Percentiles rank a stretch among this genome's conserved stretches.
Evolutionary conservation across 2,797 vertebrate species (phyloP).

Genomic region (Microchirus variegatus): DNA sequence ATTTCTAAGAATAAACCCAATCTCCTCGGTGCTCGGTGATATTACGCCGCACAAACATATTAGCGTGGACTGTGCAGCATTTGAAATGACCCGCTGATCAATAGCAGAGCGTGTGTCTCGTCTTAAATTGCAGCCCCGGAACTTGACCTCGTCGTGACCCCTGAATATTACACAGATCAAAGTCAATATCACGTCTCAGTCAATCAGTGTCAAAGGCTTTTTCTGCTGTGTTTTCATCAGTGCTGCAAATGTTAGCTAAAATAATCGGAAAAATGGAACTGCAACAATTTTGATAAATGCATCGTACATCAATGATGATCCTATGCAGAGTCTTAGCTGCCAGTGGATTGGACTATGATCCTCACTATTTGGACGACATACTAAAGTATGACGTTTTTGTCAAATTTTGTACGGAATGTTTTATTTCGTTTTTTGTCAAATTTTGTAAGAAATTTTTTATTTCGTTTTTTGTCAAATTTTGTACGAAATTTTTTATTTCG

Average conservation of each 20-base stretch:
- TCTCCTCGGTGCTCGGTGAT: slow-evolving; percentile 27
- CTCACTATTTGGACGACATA: too few relatives aligned
- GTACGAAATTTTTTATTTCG: too few relatives aligned
- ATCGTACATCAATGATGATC: too few relatives aligned
- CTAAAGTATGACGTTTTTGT: too few relatives aligned
- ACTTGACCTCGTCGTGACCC: slow-evolving; percentile 13
- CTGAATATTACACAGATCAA: slow-evolving; percentile 14
- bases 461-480: too few relatives aligned
- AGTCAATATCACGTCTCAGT: slow-evolving; percentile 13
- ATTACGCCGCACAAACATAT: slow-evolving; percentile 23
- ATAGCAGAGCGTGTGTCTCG: slow-evolving; percentile 12
- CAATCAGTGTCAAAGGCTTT: neutral
- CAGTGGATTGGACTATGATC: too few relatives aligned
- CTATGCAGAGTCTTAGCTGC: neutral
- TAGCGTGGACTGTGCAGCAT: slow-evolving; percentile 10
- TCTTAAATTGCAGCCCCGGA: neutral
- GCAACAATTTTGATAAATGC: neutral
- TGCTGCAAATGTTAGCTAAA: neutral
- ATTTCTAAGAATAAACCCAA: slow-evolving; percentile 63
- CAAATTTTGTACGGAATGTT: too few relatives aligned
- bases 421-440: too few relatives aligned
- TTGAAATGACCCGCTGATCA: slow-evolving; percentile 10
- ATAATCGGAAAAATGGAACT: neutral
- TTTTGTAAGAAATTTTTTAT: too few relatives aligned
- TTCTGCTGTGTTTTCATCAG: neutral